Percentiles rank a stretch among this genome's conserved stretches.
Conservation (phyloP, 2,113 vertebrate genomes). For the Nipponia nippon region DNA sequence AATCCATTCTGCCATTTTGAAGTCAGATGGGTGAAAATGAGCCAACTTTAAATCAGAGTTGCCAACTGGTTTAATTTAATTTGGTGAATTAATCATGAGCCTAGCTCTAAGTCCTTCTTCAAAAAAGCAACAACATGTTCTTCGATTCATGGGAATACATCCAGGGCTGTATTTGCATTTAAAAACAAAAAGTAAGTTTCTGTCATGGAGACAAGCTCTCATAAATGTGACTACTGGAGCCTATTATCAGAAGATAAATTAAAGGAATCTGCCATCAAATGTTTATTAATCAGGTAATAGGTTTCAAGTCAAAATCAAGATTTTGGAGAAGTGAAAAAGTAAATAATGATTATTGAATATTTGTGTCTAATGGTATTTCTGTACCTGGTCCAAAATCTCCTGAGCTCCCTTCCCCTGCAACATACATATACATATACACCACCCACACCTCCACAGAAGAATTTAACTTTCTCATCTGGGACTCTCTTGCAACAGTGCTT, state of each 20-base stretch:
- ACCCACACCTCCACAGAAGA: background rate
- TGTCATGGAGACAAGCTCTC: background rate
- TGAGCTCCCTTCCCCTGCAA: background rate
- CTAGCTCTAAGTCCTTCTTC: slow-evolving; percentile 26
- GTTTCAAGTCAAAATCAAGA: background rate
- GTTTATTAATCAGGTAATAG: background rate
- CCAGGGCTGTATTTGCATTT: slow-evolving; percentile 18
- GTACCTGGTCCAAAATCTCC: background rate
- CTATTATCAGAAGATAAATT: background rate
- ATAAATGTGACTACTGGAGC: background rate
- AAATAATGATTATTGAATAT: background rate
- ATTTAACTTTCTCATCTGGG: background rate
- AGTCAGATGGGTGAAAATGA: slow-evolving; percentile 30
- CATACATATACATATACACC: background rate
- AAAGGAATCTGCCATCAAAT: background rate
- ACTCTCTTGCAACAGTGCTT: background rate
- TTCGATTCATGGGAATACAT: slow-evolving; percentile 38
- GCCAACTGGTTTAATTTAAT: slow-evolving; percentile 56
- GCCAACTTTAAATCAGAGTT: slow-evolving; percentile 37
- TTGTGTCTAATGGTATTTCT: background rate
- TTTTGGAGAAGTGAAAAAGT: background rate
- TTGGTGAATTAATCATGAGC: slow-evolving; percentile 61
- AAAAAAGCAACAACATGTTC: slow-evolving; percentile 34
- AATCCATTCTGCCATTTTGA: slow-evolving; percentile 46
- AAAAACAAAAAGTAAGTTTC: slow-evolving; percentile 34